These are phyloP conservation scores for Toxonevra muliebris DNA, from an alignment of 2,888 invertebrate genomes.

Conservation along the genomic window DNA sequence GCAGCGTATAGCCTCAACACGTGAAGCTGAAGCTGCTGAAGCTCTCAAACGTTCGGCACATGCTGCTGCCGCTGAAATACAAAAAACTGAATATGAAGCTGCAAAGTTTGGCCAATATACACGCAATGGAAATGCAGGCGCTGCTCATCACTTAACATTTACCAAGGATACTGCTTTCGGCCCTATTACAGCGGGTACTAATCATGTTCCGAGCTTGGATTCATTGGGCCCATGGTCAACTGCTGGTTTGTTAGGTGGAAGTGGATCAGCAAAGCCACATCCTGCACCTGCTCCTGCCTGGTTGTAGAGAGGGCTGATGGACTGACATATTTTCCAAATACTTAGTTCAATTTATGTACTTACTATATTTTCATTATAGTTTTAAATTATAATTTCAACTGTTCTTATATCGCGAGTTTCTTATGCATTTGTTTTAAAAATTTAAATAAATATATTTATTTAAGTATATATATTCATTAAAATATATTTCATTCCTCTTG, in stretches of 20 bases:
- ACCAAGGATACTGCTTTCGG: conserved; percentile 70
- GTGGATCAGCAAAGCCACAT: conserved; percentile 2
- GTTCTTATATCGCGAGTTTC: too few species aligned
- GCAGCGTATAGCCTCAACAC: conserved; percentile 76
- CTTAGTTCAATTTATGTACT: too few species aligned
- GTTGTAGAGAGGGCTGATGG: conserved; percentile 36
- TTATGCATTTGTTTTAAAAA: too few species aligned
- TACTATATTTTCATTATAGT: too few species aligned
- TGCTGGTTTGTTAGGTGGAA: conserved; percentile 38
- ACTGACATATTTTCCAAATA: too few species aligned
- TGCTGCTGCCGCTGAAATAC: conserved; percentile 76
- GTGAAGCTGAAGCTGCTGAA: conserved; percentile 77
- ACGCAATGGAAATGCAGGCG: conserved; percentile 69
- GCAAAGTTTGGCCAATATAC: conserved; percentile 71
- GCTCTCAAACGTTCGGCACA: conserved; percentile 76
- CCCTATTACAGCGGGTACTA: conserved; percentile 60
- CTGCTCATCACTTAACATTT: conserved; percentile 70
- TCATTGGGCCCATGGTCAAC: conserved; percentile 53
- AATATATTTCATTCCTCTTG: too few species aligned
- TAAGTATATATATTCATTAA: too few species aligned
- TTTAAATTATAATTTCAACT: too few species aligned
- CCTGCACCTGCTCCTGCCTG: conserved; percentile 35
- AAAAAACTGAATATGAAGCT: conserved; percentile 72
- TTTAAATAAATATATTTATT: too few species aligned
- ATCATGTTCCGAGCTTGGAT: conserved; percentile 58